Conservation (phyloP, 2,888 invertebrate species). For the Thyatira batis region DNA sequence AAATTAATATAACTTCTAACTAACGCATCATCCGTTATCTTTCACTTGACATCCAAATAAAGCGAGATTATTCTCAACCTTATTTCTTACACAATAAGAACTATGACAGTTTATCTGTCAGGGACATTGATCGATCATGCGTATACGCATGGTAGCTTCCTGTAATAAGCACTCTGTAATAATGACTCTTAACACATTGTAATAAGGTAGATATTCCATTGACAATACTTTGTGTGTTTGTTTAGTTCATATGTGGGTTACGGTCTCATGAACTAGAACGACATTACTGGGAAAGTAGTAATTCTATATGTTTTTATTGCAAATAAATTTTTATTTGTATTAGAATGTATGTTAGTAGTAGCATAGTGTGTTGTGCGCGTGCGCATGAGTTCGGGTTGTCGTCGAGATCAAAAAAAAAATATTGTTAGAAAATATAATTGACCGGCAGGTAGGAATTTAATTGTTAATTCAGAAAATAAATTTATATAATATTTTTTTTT, state of each 20-base stretch:
- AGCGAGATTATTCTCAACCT: conserved; percentile 27
- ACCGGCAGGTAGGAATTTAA: no score
- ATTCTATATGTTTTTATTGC: conserved; percentile 25
- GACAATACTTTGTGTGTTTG: conserved; percentile 6
- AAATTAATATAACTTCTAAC: not conserved
- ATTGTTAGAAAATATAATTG: no score
- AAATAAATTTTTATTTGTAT: not conserved
- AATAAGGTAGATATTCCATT: conserved; percentile 15
- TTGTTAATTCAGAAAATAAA: no score
- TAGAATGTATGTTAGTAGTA: not conserved
- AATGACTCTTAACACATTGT: conserved; percentile 12
- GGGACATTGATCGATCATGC: conserved; percentile 32
- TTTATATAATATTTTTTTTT: no score
- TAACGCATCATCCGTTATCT: conserved; percentile 48
- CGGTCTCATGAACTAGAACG: conserved; percentile 24
- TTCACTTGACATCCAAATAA: conserved; percentile 46
- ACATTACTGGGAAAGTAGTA: conserved; percentile 36
- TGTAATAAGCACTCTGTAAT: no score
- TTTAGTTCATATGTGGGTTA: conserved; percentile 16
- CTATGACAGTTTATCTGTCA: conserved; percentile 8
- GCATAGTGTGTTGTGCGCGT: not conserved
- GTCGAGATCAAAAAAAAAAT: no score
- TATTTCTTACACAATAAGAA: conserved; percentile 20
- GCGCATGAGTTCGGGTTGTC: no score
- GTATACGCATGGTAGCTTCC: conserved; percentile 10